phyloP scores from a whole-genome alignment of 2,113 vertebrate species.

The Galemys pyrenaicus region DNA sequence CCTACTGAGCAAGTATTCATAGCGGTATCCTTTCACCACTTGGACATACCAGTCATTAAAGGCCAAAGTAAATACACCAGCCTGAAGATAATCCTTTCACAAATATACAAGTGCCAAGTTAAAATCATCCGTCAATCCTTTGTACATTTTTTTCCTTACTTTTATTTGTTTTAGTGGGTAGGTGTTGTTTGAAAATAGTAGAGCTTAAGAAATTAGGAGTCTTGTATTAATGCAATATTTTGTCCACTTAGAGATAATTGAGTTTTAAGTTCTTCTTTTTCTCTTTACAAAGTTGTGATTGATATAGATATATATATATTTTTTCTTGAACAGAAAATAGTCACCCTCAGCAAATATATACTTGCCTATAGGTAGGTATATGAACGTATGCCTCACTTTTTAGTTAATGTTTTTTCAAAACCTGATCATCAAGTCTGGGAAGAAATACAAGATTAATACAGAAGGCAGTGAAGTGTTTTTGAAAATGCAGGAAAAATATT shows the following conservation, averaged over 20 bases:
- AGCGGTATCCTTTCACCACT: background rate
- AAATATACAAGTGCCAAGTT: conserved; percentile 42
- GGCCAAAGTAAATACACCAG: conserved; percentile 51
- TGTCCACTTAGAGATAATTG: background rate
- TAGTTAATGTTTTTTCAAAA: background rate
- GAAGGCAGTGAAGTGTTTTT: background rate
- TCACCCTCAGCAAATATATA: background rate
- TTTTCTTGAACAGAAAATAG: background rate
- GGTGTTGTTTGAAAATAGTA: conserved; percentile 50
- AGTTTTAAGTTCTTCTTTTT: conserved; percentile 36
- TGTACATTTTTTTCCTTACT: conserved; percentile 58
- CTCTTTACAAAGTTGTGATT: background rate
- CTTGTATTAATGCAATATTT: conserved; percentile 10
- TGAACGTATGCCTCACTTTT: background rate
- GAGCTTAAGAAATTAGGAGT: conserved; percentile 38
- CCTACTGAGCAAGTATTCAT: conserved; percentile 15
- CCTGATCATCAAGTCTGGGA: background rate
- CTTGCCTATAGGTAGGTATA: background rate
- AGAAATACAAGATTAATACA: background rate
- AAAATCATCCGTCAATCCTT: conserved; percentile 47
- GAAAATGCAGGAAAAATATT: background rate
- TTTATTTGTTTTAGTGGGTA: conserved; percentile 61
- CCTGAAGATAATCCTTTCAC: conserved; percentile 53
- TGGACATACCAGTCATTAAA: conserved; percentile 13
- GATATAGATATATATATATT: background rate